Percentiles rank a stretch among this genome's conserved stretches.
Conservation (phyloP, 1,140 invertebrate genomes). For the Drosophila chauvacae region DNA sequence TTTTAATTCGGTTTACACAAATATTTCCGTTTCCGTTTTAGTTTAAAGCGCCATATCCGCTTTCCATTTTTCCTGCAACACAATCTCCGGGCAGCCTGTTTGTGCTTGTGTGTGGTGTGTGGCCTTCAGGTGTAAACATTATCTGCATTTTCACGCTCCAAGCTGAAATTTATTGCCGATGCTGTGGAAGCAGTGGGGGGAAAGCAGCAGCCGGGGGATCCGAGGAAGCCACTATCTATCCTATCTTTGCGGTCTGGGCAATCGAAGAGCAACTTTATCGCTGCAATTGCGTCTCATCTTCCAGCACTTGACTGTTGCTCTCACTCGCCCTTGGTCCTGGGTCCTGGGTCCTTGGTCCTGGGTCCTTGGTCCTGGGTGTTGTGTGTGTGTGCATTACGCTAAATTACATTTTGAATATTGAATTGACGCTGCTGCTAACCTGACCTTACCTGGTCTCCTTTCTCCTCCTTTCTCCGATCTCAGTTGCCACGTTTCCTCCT, state of each 20-base stretch:
- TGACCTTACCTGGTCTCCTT: slow-evolving; percentile 19
- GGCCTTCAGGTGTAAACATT: slow-evolving; percentile 75
- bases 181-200: slow-evolving; percentile 1
- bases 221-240: slow-evolving; percentile 8
- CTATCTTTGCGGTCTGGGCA: slow-evolving; percentile 49
- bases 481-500: too few species aligned
- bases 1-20: slow-evolving; percentile 53
- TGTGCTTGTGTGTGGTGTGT: slow-evolving; percentile 15
- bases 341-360: background rate
- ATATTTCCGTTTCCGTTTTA: slow-evolving; percentile 69
- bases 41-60: slow-evolving; percentile 61
- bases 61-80: slow-evolving; percentile 31
- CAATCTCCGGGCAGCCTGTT: slow-evolving; percentile 5
- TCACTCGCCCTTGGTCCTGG: slow-evolving; percentile 11
- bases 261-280: slow-evolving; percentile 68
- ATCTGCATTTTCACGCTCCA: slow-evolving; percentile 64
- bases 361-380: background rate
- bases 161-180: slow-evolving; percentile 61
- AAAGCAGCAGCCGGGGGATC: background rate
- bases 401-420: slow-evolving; percentile 83
- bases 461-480: too few species aligned
- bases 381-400: slow-evolving; percentile 75
- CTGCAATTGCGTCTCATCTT: slow-evolving; percentile 73
- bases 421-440: slow-evolving; percentile 59
- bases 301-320: slow-evolving; percentile 39